phyloP scores from a whole-genome alignment of 2,888 invertebrate species.

The Toxonevra muliebris region DNA sequence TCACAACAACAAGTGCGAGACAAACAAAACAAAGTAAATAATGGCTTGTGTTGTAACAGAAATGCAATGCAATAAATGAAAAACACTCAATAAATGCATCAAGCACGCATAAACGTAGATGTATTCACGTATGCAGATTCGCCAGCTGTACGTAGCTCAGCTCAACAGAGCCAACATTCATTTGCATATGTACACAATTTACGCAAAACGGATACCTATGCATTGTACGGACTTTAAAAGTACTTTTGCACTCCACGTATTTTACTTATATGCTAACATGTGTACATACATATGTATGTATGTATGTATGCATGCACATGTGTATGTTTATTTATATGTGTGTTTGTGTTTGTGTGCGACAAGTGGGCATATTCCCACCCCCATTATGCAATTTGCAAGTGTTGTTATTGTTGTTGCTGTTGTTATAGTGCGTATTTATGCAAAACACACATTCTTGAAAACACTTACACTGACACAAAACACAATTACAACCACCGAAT shows the following conservation, averaged over 20 bases:
- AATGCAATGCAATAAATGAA: too few relatives aligned
- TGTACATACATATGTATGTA: slow-evolving; percentile 21
- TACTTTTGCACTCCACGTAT: not conserved
- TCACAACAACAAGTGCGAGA: too few relatives aligned
- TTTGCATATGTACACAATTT: too few relatives aligned
- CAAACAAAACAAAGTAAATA: too few relatives aligned
- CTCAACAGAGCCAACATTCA: too few relatives aligned
- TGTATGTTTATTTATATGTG: not conserved
- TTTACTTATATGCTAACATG: slow-evolving; percentile 4
- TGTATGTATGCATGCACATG: not conserved
- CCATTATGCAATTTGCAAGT: slow-evolving; percentile 8
- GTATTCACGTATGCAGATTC: too few relatives aligned
- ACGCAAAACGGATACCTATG: too few relatives aligned
- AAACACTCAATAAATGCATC: too few relatives aligned
- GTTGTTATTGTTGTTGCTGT: slow-evolving; percentile 19
- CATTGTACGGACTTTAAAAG: not conserved
- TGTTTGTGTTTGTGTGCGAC: not conserved
- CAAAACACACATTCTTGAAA: slow-evolving; percentile 27
- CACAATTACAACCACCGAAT: slow-evolving; percentile 19
- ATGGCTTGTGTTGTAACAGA: too few relatives aligned
- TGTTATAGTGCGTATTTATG: slow-evolving; percentile 20
- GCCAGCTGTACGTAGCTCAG: too few relatives aligned
- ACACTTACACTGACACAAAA: slow-evolving; percentile 26
- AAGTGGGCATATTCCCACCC: slow-evolving; percentile 26
- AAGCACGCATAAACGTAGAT: too few relatives aligned